Conservation (phyloP, 1,140 invertebrate species). For the Zaprionus vittiger region DNA sequence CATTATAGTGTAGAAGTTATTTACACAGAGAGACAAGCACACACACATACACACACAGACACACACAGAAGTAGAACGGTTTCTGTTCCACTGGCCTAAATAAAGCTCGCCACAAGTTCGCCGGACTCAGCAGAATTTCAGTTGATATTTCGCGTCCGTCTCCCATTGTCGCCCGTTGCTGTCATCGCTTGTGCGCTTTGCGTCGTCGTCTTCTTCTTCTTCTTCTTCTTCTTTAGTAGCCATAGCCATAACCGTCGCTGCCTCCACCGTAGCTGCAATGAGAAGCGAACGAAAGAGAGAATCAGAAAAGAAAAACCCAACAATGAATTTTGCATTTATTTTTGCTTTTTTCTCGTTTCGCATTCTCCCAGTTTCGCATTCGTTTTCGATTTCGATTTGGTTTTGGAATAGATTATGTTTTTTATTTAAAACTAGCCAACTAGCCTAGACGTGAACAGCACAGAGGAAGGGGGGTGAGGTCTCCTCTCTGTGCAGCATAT, state of each 20-base stretch:
- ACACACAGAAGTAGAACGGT: slow-evolving; percentile 20
- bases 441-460: slow-evolving; percentile 11
- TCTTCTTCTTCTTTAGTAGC: slow-evolving; percentile 37
- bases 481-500: slow-evolving; percentile 5
- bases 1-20: not conserved
- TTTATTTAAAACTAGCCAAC: slow-evolving; percentile 38
- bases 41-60: not conserved
- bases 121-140: slow-evolving; percentile 60
- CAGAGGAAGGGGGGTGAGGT: not conserved
- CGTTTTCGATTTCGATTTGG: slow-evolving; percentile 5
- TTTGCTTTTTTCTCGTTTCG: slow-evolving; percentile 34
- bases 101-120: slow-evolving; percentile 30
- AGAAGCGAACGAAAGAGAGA: slow-evolving; percentile 61
- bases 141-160: not conserved
- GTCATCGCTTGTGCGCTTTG: slow-evolving; percentile 16
- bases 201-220: slow-evolving; percentile 20
- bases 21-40: not conserved
- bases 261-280: slow-evolving; percentile 63
- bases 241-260: slow-evolving; percentile 37
- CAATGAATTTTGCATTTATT: slow-evolving; percentile 59
- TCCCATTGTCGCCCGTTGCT: slow-evolving; percentile 13
- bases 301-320: slow-evolving; percentile 51
- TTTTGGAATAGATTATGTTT: slow-evolving; percentile 11
- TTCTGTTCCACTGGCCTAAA: slow-evolving; percentile 60
- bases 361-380: slow-evolving; percentile 19